Evolutionary conservation across 2,888 invertebrate species (phyloP).

Genomic region (Prosapia bicincta): DNA sequence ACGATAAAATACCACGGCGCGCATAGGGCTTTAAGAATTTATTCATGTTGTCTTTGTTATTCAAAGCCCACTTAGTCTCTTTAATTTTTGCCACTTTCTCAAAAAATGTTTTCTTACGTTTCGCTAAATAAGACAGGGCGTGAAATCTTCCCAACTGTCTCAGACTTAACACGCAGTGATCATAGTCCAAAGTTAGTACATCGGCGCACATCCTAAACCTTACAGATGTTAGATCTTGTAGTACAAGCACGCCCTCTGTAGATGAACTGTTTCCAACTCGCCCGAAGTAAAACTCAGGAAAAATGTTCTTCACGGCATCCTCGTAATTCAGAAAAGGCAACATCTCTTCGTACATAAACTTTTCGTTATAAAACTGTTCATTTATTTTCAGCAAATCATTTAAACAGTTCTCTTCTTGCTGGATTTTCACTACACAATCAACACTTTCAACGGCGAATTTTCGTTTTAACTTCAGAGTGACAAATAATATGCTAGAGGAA

Average conservation of each 20-base stretch:
- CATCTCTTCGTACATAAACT: conserved; percentile 32
- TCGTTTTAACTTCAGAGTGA: not conserved
- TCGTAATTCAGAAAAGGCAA: conserved; percentile 32
- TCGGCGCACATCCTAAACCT: conserved; percentile 28
- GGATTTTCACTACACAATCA: not conserved
- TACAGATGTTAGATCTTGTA: conserved; percentile 31
- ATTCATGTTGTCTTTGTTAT: not conserved
- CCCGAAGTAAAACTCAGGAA: conserved; percentile 34
- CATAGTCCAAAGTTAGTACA: conserved; percentile 34
- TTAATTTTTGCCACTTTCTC: not conserved
- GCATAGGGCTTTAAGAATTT: not conserved
- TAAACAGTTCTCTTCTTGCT: not conserved
- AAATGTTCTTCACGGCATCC: conserved; percentile 7
- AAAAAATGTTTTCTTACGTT: conserved; percentile 17
- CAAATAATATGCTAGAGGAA: not conserved
- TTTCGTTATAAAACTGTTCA: conserved; percentile 34
- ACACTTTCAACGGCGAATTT: not conserved
- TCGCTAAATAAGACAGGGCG: conserved; percentile 37
- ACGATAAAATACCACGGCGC: not conserved
- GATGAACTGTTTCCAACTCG: conserved; percentile 5
- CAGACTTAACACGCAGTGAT: conserved; percentile 35
- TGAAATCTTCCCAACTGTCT: conserved; percentile 38
- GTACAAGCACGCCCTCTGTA: conserved; percentile 29
- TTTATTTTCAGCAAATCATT: not conserved
- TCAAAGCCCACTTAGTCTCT: not conserved